Percentiles rank a stretch among this genome's conserved stretches.
Conservation (phyloP, 2,797 vertebrate genomes). For the Psittacula derbiana region DNA sequence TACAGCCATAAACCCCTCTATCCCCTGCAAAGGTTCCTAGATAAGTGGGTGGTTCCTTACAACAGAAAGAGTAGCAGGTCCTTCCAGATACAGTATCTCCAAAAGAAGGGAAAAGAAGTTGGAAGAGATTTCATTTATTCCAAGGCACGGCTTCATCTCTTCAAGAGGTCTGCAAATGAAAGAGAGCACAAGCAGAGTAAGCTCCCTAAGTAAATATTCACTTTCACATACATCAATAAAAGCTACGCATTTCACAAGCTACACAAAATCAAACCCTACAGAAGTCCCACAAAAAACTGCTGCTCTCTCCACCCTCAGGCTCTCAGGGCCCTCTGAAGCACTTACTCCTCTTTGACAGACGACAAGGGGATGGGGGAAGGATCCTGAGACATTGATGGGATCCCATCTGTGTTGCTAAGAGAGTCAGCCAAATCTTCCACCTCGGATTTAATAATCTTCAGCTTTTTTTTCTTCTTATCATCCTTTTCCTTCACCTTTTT, state of each 20-base stretch:
- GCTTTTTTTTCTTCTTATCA: slow-evolving; percentile 90
- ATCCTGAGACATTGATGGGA: slow-evolving; percentile 78
- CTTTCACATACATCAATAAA: not conserved
- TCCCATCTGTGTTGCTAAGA: slow-evolving; percentile 76
- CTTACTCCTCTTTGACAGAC: slow-evolving; percentile 94
- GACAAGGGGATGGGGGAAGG: slow-evolving; percentile 80
- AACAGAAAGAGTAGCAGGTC: slow-evolving; percentile 82
- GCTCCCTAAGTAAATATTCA: not conserved
- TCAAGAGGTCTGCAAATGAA: slow-evolving; percentile 84
- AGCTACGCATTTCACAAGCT: not conserved
- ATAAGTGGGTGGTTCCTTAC: slow-evolving; percentile 69
- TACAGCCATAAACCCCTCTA: not conserved
- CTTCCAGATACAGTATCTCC: slow-evolving; percentile 86
- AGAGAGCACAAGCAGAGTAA: not conserved
- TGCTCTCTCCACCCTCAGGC: not conserved
- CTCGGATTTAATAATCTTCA: slow-evolving; percentile 89
- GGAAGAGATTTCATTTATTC: slow-evolving; percentile 90
- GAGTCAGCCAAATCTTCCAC: slow-evolving; percentile 86
- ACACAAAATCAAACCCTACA: not conserved
- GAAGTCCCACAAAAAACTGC: not conserved
- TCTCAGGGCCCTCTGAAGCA: not conserved
- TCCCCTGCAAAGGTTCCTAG: not conserved
- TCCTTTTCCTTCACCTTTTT: slow-evolving; percentile 90
- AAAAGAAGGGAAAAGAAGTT: slow-evolving; percentile 93
- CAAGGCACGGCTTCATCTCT: slow-evolving; percentile 85